A percentile compares a stretch with the other conserved stretches of the same genome.
phyloP scores from a whole-genome alignment of 2,113 vertebrate genomes.

The Oreotrochilus melanogaster region DNA sequence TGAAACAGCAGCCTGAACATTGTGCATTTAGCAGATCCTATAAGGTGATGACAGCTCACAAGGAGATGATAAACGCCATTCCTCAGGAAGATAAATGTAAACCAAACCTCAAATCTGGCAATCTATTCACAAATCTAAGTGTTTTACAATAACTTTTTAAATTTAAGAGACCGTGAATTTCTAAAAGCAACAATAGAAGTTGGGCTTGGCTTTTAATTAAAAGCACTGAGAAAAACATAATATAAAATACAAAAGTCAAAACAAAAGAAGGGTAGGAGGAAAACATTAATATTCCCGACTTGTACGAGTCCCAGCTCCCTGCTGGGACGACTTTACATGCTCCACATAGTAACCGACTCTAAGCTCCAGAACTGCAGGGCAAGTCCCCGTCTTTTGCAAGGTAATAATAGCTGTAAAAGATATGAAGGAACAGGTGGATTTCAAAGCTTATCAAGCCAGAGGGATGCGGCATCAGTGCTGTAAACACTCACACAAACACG shows the following conservation, averaged over 20 bases:
- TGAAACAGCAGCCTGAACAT: not conserved
- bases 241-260: not conserved
- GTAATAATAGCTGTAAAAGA: not conserved
- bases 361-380: not conserved
- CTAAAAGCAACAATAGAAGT: not conserved
- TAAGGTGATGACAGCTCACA: conserved; percentile 47
- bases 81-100: conserved; percentile 46
- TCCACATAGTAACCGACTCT: fast-evolving
- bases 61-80: conserved; percentile 57
- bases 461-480: not conserved
- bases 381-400: not conserved
- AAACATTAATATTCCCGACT: not conserved
- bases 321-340: not conserved
- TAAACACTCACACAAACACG: fast-evolving
- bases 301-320: not conserved
- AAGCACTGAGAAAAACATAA: not conserved
- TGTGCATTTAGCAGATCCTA: not conserved
- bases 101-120: conserved; percentile 40
- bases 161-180: not conserved
- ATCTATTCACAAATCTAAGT: conserved; percentile 22
- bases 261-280: not conserved
- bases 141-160: not conserved
- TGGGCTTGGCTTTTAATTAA: not conserved
- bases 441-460: not conserved
- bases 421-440: not conserved